Conservation (phyloP, 2,797 vertebrate genomes). For the Hirundo rustica region DNA sequence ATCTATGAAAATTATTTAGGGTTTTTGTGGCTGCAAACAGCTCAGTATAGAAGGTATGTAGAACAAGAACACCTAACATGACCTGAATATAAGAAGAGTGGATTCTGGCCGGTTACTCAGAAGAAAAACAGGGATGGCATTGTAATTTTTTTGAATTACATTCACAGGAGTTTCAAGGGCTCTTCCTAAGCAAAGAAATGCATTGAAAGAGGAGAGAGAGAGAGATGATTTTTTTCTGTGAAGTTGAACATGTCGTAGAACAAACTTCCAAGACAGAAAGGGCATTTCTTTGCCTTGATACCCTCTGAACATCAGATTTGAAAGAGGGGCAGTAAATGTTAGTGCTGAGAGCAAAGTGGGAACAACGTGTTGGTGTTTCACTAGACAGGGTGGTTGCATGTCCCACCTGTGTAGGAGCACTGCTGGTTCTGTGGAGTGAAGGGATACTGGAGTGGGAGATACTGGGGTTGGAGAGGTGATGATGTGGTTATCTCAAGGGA, state of each 20-base stretch:
- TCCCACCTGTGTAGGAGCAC: not conserved
- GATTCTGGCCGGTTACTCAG: not conserved
- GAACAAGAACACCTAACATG: not conserved
- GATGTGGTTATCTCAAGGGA: not conserved
- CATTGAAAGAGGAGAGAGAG: not conserved
- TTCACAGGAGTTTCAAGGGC: not conserved
- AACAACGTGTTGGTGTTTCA: not conserved
- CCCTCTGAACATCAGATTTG: not conserved
- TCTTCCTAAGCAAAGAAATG: not conserved
- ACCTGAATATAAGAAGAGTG: not conserved
- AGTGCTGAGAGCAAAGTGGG: not conserved
- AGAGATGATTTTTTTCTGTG: not conserved
- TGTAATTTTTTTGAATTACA: not conserved
- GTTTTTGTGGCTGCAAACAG: not conserved
- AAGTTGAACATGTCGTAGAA: not conserved
- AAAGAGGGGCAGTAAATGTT: not conserved
- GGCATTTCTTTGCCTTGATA: not conserved
- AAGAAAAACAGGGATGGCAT: not conserved
- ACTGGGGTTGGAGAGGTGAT: not conserved
- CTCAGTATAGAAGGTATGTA: not conserved
- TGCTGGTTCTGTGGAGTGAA: fast-evolving
- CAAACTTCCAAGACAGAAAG: not conserved
- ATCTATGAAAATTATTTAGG: not conserved
- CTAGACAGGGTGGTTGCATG: not conserved
- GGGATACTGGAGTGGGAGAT: not conserved